A percentile compares a stretch with the other conserved stretches of the same genome.
Evolutionary conservation across 1,140 invertebrate genomes (phyloP).

Genomic region (Brachionus manjavacas): DNA sequence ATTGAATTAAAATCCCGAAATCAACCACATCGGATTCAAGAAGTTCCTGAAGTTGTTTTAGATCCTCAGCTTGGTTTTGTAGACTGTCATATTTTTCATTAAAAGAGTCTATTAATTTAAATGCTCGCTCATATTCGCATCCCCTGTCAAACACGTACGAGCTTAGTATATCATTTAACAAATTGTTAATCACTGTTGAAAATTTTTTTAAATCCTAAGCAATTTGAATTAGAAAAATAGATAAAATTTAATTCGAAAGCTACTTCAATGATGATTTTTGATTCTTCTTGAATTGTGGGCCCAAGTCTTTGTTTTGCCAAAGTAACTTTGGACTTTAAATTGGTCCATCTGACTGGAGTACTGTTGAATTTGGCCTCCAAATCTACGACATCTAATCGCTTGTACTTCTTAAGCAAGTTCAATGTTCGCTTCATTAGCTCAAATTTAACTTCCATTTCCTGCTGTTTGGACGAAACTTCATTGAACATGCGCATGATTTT

Average conservation of each 20-base stretch:
- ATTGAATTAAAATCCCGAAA: conserved; percentile 54
- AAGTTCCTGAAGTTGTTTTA: conserved; percentile 56
- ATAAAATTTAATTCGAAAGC: conserved; percentile 8
- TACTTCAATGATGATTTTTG: conserved; percentile 52
- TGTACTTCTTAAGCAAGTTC: conserved; percentile 54
- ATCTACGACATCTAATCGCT: conserved; percentile 51
- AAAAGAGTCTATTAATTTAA: conserved; percentile 55
- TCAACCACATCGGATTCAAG: conserved; percentile 54
- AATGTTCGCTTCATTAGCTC: conserved; percentile 54
- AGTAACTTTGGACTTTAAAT: conserved; percentile 56
- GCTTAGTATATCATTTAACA: not conserved
- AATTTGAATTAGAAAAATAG: not conserved
- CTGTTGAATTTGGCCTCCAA: conserved; percentile 52
- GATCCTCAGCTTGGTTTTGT: conserved; percentile 46
- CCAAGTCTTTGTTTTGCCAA: conserved; percentile 57
- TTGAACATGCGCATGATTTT: conserved; percentile 58
- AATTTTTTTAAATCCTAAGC: conserved; percentile 25
- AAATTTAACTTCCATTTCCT: conserved; percentile 57
- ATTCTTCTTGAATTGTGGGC: conserved; percentile 56
- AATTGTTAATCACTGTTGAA: conserved; percentile 16
- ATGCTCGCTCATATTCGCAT: conserved; percentile 34
- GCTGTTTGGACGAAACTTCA: conserved; percentile 56
- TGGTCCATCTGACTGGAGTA: conserved; percentile 54
- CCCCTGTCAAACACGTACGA: conserved; percentile 33
- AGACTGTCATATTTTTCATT: conserved; percentile 47